Evolutionary conservation across 2,797 vertebrate species (phyloP).

Genomic region (Sebastes minor): DNA sequence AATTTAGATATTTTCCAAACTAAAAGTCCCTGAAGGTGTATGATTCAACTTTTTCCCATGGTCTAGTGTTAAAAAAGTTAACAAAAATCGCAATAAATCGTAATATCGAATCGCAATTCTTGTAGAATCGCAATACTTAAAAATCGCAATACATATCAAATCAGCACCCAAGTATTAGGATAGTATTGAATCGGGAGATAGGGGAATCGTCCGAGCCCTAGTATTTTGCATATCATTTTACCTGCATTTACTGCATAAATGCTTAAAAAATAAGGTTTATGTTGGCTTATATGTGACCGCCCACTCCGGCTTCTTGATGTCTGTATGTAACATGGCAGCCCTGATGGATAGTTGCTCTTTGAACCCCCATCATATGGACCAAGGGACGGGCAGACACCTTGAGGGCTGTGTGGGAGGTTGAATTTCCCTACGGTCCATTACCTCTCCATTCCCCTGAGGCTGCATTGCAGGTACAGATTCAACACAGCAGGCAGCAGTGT

Average conservation of each 20-base stretch:
- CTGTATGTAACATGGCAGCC: slow-evolving; percentile 3
- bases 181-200: too few relatives aligned
- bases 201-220: too few relatives aligned
- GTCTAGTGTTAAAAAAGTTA: too few relatives aligned
- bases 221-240: not conserved
- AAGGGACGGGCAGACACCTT: slow-evolving; percentile 29
- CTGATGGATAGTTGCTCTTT: slow-evolving; percentile 34
- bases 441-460: slow-evolving; percentile 51
- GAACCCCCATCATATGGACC: slow-evolving; percentile 20
- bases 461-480: slow-evolving; percentile 61
- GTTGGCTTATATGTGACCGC: not conserved
- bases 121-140: too few relatives aligned
- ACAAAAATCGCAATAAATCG: too few relatives aligned
- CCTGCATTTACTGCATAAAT: not conserved
- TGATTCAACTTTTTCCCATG: too few relatives aligned
- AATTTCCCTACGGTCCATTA: slow-evolving; percentile 63
- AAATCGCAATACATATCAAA: too few relatives aligned
- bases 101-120: too few relatives aligned
- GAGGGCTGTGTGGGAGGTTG: slow-evolving; percentile 54
- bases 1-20: too few relatives aligned
- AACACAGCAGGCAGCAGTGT: slow-evolving; percentile 46
- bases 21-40: too few relatives aligned
- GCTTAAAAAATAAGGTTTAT: not conserved
- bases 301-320: not conserved
- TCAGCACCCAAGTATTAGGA: too few relatives aligned